phyloP scores from a whole-genome alignment of 2,113 vertebrate species.

The Menura novaehollandiae region DNA sequence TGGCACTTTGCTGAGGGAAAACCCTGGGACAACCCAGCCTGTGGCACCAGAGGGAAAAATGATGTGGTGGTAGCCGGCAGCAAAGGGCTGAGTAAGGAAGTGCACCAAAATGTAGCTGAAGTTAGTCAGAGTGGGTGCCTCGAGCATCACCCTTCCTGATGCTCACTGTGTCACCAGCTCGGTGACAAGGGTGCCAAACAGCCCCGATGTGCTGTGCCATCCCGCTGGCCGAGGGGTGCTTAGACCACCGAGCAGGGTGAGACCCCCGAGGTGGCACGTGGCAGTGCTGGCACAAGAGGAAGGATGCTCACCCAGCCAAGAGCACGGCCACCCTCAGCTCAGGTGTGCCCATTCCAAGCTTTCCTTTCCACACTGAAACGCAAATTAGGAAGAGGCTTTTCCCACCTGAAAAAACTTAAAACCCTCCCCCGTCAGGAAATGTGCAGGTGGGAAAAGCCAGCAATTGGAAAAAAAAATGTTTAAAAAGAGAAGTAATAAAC shows the following conservation, averaged over 20 bases:
- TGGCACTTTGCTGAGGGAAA: rapidly evolving
- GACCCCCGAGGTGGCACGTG: rapidly evolving
- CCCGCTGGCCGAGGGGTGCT: rapidly evolving
- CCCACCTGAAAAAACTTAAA: not conserved
- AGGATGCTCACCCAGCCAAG: not conserved
- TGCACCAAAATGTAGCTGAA: rapidly evolving
- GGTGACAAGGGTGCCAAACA: rapidly evolving
- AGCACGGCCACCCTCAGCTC: not conserved
- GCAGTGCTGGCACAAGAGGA: not conserved
- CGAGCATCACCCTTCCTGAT: not conserved
- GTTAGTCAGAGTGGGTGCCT: rapidly evolving
- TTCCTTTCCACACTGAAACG: rapidly evolving
- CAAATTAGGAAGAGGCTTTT: not conserved
- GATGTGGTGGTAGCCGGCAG: rapidly evolving
- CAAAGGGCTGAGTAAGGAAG: not conserved
- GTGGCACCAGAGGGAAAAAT: not conserved
- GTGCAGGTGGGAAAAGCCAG: not conserved
- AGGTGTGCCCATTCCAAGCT: rapidly evolving
- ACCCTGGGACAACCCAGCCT: not conserved
- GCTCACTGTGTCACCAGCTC: not conserved
- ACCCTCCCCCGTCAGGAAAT: not conserved
- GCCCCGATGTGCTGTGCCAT: rapidly evolving
- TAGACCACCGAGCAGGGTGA: rapidly evolving
- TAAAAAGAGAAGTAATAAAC: not conserved
- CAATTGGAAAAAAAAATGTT: not conserved